Conservation (phyloP, 2,888 invertebrate species). For the Ferdinandea cuprea region DNA sequence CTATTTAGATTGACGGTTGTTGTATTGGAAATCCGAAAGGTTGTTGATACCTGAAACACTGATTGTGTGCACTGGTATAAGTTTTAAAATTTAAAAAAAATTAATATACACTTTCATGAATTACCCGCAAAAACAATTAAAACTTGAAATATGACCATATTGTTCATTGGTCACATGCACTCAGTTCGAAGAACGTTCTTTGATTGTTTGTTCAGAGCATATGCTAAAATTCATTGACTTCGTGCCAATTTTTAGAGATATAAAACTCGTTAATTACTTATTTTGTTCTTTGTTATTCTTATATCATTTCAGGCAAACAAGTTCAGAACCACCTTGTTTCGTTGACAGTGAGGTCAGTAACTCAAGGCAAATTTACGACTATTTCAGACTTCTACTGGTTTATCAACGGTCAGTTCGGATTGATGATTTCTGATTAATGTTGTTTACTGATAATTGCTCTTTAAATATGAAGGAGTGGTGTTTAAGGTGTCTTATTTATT, state of each 20-base stretch:
- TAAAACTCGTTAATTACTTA: conserved; percentile 27
- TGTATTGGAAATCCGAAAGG: not conserved
- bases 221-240: not conserved
- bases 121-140: conserved; percentile 37
- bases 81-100: not conserved
- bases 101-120: not conserved
- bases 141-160: conserved; percentile 24
- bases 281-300: not conserved
- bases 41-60: conserved; percentile 44
- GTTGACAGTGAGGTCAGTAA: not conserved
- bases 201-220: not conserved
- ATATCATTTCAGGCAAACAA: too few species aligned
- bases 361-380: not conserved
- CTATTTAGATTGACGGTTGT: not conserved
- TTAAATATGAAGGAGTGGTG: too few species aligned
- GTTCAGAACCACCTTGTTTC: too few species aligned
- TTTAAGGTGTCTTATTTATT: too few species aligned
- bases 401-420: too few species aligned
- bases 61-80: not conserved
- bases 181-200: conserved; percentile 13
- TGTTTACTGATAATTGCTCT: too few species aligned
- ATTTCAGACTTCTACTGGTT: too few species aligned
- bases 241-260: not conserved
- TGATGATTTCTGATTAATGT: too few species aligned
- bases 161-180: not conserved